Base-by-base conservation (phyloP, 2,113 vertebrate genomes). In the Anarrhichthys ocellatus region DNA sequence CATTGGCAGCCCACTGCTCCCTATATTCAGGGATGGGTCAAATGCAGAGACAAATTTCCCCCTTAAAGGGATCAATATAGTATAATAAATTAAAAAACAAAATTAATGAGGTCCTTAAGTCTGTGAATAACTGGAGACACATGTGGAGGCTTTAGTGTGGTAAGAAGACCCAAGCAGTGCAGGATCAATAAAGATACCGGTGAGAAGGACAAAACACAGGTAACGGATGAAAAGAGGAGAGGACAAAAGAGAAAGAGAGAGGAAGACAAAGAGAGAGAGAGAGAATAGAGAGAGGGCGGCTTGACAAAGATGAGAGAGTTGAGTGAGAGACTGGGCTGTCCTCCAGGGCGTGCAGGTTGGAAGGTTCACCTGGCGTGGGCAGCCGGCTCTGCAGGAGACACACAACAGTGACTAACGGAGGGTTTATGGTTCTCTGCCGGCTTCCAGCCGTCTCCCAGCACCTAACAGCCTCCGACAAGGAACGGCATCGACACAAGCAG, bases 381-480 rank as follows among this genome's bases (percentile, higher is more conserved):
- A 80, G 83, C 71, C 1, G 38, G 54, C n/a, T 75, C 75, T 65
- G 70, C 74, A 81, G 65, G 73, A 88, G 74, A 54, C 81, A n/a
- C 44, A 76, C 46, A 69, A 14, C 62, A 5, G 44, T 71, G 74
- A 76, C 76, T 32, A 67, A 86, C 64, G 72, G 74, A 76, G 58
- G 64, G 17, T 78, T 78, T 44, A 73, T 74, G 73, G 77, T 82
- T 71, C 78, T 80, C 34, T 34, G 34, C 34, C 34, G 34, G 34
- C 32, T 34, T 34, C 5, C 32, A 34, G 32, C 34, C 34, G 34
- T 34, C 34, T 34, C 76, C 78, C 56, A 50, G 38, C 62, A 77
- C 63, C 62, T 67, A 78, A 76, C 56, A 56, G 72, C 88, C 92
- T 84, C 78, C 89, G 85, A 80, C 88, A 78, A 83, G 77, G 69